Base-by-base conservation (phyloP, 2,113 vertebrate species). In the Psephotus haematonotus region DNA sequence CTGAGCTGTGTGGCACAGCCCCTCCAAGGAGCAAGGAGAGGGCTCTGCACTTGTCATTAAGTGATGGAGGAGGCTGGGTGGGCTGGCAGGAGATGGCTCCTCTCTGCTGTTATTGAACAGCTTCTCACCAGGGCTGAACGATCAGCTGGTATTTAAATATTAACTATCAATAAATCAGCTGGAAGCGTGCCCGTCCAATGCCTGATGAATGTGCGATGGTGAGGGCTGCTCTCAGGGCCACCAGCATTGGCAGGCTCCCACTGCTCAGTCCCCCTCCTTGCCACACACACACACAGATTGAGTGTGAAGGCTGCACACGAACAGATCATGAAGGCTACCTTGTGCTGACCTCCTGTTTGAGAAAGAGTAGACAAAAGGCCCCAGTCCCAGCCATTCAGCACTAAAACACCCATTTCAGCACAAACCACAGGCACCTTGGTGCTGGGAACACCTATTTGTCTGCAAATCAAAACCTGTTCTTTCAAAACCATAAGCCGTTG, bases 111-210 rank as follows among this genome's bases (percentile, higher is more conserved):
- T 93, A 55, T 29, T 80, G 83, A 82, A 41, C 62, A 60, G 47
- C 86, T 88, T 72, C 70, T 91, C 83, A 85, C 33, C 29, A 88
- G 81, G 67, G 52, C 78, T 85, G 74, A 92, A 72, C 70, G 84
- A 91, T 92, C 63, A 10, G 16, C 80, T 91, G 37, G 37, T 63
- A 69, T 87, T 97, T 92, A 94, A 96, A 89, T 92, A 93, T 92
- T 91, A 93, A 96, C 84, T 89, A 93, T 16, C 92, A 87, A 59
- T 94, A 89, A 92, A 97, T 96, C 92, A 94, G 12, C 44, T 89
- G 70, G 70, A 89, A 89, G 31, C 25, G 44, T 89, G 70, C 81
- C 74, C 44, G 28, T 77, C 86, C 57, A 29, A 41, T 4, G 67
- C 28, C 65, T 92, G 92, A 91, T 72, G 83, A 49, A 82, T 91